Evolutionary conservation across 2,113 vertebrate genomes (phyloP).

Genomic region (Centropus unirufus): DNA sequence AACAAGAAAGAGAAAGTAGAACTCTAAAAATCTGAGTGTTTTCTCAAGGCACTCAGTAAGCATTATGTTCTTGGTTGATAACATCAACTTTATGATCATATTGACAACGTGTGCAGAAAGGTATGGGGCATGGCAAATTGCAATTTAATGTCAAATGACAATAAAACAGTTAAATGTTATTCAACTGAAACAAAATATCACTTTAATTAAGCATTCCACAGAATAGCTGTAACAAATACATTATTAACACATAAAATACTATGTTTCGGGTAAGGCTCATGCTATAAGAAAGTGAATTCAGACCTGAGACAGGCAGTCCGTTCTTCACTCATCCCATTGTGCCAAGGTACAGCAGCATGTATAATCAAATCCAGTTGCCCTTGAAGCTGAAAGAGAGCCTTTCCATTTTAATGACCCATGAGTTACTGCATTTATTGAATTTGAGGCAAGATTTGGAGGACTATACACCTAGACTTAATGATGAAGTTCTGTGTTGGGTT

Average conservation of each 20-base stretch:
- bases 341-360: rapidly evolving
- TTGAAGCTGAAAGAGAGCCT: neutral
- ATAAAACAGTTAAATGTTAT: conserved; percentile 52
- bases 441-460: neutral
- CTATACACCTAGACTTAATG: neutral
- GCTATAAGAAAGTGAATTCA: neutral
- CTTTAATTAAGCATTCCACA: conserved; percentile 50
- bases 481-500: rapidly evolving
- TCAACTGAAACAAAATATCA: conserved; percentile 54
- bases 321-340: conserved; percentile 17
- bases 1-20: neutral
- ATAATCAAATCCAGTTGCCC: conserved; percentile 27
- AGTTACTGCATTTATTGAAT: neutral
- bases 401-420: neutral
- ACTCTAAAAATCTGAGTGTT: neutral
- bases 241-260: conserved; percentile 1
- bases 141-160: conserved; percentile 58
- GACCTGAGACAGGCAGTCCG: rapidly evolving
- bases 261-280: neutral
- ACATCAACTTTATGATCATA: conserved; percentile 26
- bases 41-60: conserved; percentile 25
- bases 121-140: conserved; percentile 29
- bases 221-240: neutral
- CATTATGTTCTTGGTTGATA: conserved; percentile 52
- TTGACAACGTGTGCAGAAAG: conserved; percentile 23